A percentile compares a stretch with the other conserved stretches of the same genome.
Evolutionary conservation across 2,113 vertebrate species (phyloP).

Genomic region (Notarius quadriscutis): DNA sequence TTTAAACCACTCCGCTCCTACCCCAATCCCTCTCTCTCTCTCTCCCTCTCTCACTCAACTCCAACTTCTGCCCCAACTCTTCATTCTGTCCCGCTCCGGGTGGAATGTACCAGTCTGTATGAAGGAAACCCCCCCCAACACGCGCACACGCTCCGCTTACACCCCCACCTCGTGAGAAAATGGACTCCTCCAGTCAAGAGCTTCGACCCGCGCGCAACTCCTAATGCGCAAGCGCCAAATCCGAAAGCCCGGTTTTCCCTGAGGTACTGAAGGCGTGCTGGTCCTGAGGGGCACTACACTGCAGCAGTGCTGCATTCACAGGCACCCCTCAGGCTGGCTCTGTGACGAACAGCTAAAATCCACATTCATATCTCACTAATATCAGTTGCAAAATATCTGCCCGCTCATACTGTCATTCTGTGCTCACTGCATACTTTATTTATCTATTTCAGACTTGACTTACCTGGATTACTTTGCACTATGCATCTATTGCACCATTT

Average conservation of each 20-base stretch:
- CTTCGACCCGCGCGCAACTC: background rate
- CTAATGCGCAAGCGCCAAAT: background rate
- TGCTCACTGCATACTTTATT: too few relatives aligned
- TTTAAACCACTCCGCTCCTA: background rate
- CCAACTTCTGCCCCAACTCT: slow-evolving; percentile 56
- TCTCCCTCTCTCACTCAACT: slow-evolving; percentile 45
- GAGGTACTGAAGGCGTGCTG: too few relatives aligned
- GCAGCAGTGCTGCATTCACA: too few relatives aligned
- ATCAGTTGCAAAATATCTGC: too few relatives aligned
- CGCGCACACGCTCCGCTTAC: background rate
- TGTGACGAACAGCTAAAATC: too few relatives aligned
- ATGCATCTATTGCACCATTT: too few relatives aligned
- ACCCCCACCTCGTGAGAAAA: background rate
- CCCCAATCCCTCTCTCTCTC: background rate
- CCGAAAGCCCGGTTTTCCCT: background rate
- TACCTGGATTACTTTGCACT: too few relatives aligned
- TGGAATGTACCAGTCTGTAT: slow-evolving; percentile 54
- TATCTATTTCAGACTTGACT: too few relatives aligned
- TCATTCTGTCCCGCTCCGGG: slow-evolving; percentile 54
- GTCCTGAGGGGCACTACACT: too few relatives aligned
- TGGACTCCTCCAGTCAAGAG: slow-evolving; percentile 4
- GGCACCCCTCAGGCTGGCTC: too few relatives aligned
- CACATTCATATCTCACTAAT: too few relatives aligned
- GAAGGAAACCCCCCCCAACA: background rate
- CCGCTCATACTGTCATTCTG: too few relatives aligned